Percentiles rank a stretch among this genome's conserved stretches.
Conservation (phyloP, 1,140 invertebrate genomes). For the Colletes gigas region DNA sequence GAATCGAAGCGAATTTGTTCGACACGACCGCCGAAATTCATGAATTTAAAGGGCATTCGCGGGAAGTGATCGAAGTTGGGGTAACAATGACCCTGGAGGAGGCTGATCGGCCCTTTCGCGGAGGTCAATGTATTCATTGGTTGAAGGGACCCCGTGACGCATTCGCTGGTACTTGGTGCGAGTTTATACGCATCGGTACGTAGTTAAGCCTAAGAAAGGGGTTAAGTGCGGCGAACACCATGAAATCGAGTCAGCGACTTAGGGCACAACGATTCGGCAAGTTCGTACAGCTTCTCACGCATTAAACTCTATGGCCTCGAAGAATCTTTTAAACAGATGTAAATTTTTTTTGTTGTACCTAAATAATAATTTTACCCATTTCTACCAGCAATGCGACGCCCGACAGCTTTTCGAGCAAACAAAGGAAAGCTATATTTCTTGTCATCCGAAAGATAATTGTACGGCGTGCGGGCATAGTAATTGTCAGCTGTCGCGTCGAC, state of each 20-base stretch:
- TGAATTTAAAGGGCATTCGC: conserved; percentile 21
- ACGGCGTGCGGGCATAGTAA: background rate
- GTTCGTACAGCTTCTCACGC: background rate
- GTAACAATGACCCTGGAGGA: conserved; percentile 11
- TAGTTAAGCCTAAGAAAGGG: conserved; percentile 39
- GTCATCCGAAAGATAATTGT: too few relatives aligned
- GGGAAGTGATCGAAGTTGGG: conserved; percentile 25
- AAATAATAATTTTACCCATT: too few relatives aligned
- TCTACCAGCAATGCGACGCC: too few relatives aligned
- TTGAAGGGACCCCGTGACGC: conserved; percentile 67
- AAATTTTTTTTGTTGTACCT: too few relatives aligned
- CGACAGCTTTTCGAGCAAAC: too few relatives aligned
- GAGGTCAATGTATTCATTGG: conserved; percentile 75
- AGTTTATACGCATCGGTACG: conserved; percentile 46
- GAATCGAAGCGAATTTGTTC: background rate
- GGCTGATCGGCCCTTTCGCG: conserved; percentile 42
- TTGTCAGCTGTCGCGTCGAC: background rate
- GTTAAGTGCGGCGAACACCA: conserved; percentile 37
- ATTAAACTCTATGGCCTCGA: too few relatives aligned
- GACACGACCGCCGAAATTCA: background rate
- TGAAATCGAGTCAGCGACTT: conserved; percentile 61
- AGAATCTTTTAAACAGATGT: too few relatives aligned
- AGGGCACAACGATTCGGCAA: background rate
- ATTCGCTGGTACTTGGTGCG: conserved; percentile 50
- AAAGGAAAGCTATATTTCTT: too few relatives aligned